Evolutionary conservation across 2,797 vertebrate species (phyloP), one percentile per base, ranked within the genome.

Genomic region (Arnoldichthys spilopterus): DNA sequence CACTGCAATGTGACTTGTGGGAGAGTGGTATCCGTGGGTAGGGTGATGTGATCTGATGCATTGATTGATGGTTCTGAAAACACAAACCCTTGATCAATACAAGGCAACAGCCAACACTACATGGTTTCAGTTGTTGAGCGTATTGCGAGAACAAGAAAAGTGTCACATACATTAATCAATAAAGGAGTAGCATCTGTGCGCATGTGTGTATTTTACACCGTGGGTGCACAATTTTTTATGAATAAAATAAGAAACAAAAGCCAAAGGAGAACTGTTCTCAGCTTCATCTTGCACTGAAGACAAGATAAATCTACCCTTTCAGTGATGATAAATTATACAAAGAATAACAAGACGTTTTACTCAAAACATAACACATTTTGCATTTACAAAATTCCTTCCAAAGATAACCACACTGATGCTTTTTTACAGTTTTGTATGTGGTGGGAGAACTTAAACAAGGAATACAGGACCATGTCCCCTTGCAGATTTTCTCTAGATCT

Each of bases 11-110:
- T 90, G 86, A 96, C 83, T 0, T 91, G 80, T 0, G 87, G 81
- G 3, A 74, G 74, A 4, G 90, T 85, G 3, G 77, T 74, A 28
- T 89, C 90, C 71, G 47, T 64, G 1, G 86, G 89, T 78, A 98
- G 91, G 6, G 85, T 93, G 85, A 93, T 70, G 43, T 95, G 92
- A 37, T 96, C 96, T 0, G 96, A 96, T 84, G 94, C 86, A 15
- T 90, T 85, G 87, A 99, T 98, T 49, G 89, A 90, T 28, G 97
- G 96, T 89, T 97, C 97, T 99, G 94, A 79, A 96, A 95, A 91
- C 30, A 87, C 78, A 73, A 6, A 58, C 59, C 26, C 7, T 16
- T 30, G 0, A 6, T 71, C 30, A 71, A 71, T 61, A 28, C 59
- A 80, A 74, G 20, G 28, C 37, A 68, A 73, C 6, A 68, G 30